Conservation (phyloP, 2,888 invertebrate species). For the Thera britannica region DNA sequence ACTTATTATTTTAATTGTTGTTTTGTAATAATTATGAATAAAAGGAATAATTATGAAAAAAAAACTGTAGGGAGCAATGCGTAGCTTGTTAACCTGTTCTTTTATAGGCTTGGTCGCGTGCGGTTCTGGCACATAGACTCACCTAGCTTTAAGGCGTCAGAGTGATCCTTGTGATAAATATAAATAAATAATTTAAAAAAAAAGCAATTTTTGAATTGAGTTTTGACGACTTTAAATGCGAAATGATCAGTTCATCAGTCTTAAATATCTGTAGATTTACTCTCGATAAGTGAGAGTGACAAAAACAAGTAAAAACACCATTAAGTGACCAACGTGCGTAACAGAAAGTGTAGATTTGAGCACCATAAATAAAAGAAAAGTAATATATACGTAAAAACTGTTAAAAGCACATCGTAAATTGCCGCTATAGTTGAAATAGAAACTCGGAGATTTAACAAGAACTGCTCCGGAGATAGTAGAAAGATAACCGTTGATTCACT, state of each 20-base stretch:
- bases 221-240: background rate
- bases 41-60: too few species aligned
- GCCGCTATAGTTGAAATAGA: constrained; percentile 71
- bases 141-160: too few species aligned
- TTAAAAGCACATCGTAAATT: constrained; percentile 60
- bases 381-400: constrained; percentile 62
- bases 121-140: too few species aligned
- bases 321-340: constrained; percentile 53
- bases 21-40: too few species aligned
- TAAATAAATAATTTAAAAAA: too few species aligned
- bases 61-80: too few species aligned
- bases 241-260: constrained; percentile 1
- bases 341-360: constrained; percentile 58
- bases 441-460: constrained; percentile 57
- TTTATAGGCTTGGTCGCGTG: too few species aligned
- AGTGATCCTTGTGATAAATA: too few species aligned
- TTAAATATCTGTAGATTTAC: background rate
- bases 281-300: constrained; percentile 30
- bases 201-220: too few species aligned
- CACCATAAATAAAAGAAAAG: constrained; percentile 56
- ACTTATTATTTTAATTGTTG: too few species aligned
- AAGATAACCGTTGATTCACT: constrained; percentile 9
- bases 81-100: too few species aligned
- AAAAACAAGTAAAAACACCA: constrained; percentile 45
- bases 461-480: constrained; percentile 32